A percentile compares a stretch with the other conserved stretches of the same genome.
Evolutionary conservation across 2,888 invertebrate species (phyloP).

Genomic region (Bimastos eiseni): DNA sequence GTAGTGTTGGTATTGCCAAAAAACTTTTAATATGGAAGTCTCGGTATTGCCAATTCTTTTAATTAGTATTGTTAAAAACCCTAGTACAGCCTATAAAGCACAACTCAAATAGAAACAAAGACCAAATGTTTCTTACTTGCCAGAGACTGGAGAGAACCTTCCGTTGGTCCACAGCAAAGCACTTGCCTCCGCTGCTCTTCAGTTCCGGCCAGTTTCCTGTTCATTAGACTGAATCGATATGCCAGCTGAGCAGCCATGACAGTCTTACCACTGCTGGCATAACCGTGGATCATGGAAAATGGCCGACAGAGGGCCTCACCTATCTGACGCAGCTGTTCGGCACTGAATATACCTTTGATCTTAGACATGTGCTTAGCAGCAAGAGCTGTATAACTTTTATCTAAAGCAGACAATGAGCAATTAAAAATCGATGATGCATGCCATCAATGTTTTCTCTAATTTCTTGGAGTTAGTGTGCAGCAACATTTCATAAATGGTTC

Average conservation of each 20-base stretch:
- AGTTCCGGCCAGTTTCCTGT: background rate
- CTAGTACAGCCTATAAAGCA: too few species aligned
- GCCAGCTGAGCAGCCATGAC: constrained; percentile 9
- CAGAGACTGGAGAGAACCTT: background rate
- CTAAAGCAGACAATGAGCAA: background rate
- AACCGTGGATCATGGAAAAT: constrained; percentile 1
- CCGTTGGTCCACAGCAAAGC: background rate
- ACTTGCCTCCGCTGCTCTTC: background rate
- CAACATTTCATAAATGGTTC: too few species aligned
- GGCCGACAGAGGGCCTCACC: background rate
- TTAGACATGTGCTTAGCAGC: background rate
- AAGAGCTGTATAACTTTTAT: background rate
- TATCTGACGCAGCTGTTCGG: background rate
- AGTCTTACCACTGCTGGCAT: background rate
- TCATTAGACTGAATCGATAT: background rate
- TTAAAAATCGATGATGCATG: background rate
- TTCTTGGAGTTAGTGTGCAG: too few species aligned
- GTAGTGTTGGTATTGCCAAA: too few species aligned
- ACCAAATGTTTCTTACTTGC: background rate
- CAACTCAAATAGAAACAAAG: background rate
- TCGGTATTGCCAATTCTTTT: too few species aligned
- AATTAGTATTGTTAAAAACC: too few species aligned
- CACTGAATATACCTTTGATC: background rate
- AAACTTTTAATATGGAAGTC: too few species aligned
- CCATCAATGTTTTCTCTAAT: background rate